These are phyloP conservation scores for Vidua macroura DNA, from an alignment of 2,113 vertebrate genomes.

Conservation along the genomic window DNA sequence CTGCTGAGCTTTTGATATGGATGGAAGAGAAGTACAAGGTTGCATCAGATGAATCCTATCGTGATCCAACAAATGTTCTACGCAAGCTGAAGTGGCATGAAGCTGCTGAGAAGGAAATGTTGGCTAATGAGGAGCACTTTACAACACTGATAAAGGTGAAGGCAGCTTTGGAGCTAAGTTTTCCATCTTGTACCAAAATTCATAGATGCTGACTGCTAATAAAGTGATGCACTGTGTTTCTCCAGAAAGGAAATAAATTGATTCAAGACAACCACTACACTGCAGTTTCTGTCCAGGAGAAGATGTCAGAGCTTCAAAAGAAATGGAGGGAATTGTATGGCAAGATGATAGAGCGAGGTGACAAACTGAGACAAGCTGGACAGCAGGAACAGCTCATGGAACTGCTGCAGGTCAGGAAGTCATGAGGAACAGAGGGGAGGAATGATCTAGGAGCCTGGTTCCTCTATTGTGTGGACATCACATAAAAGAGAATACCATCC, in stretches of 20 bases:
- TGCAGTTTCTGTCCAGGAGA: slow-evolving; percentile 67
- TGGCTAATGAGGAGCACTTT: slow-evolving; percentile 77
- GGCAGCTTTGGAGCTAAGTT: neutral
- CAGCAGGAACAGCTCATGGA: slow-evolving; percentile 88
- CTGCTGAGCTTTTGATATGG: slow-evolving; percentile 83
- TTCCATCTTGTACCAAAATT: neutral
- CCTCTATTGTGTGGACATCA: neutral
- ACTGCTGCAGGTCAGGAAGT: slow-evolving; percentile 80
- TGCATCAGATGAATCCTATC: slow-evolving; percentile 80
- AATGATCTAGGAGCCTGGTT: neutral
- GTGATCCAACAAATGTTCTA: slow-evolving; percentile 77
- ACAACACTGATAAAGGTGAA: slow-evolving; percentile 77
- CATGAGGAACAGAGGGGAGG: neutral
- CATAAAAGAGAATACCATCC: neutral
- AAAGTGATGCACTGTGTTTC: neutral
- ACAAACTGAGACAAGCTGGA: slow-evolving; percentile 82
- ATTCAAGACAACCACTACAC: slow-evolving; percentile 66
- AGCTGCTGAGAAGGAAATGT: slow-evolving; percentile 81
- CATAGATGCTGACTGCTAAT: neutral
- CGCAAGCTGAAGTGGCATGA: slow-evolving; percentile 82
- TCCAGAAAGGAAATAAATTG: slow-evolving; percentile 79
- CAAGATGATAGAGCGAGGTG: slow-evolving; percentile 82
- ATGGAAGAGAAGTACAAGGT: slow-evolving; percentile 85
- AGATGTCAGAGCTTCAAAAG: slow-evolving; percentile 69
- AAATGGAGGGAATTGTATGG: slow-evolving; percentile 79